A percentile compares a stretch with the other conserved stretches of the same genome.
Conservation (phyloP, 2,113 vertebrate species). For the Macaca fascicularis region DNA sequence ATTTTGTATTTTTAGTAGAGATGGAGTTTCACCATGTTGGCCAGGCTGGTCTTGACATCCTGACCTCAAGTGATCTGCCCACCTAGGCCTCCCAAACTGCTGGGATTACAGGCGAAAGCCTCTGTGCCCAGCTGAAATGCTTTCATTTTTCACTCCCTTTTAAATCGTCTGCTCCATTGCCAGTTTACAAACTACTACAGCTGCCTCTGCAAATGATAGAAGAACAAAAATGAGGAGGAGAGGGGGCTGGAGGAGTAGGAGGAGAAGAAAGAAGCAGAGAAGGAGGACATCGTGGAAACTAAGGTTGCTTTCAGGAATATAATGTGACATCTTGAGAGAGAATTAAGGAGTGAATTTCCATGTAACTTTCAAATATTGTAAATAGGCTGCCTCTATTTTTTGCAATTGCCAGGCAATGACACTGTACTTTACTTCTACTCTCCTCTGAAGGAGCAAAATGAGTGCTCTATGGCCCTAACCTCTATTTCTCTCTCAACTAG, state of each 20-base stretch:
- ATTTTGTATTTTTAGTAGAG: too few species aligned
- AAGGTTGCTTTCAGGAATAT: neutral
- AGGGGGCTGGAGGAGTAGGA: fast-evolving
- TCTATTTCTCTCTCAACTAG: neutral
- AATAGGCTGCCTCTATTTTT: constrained; percentile 44
- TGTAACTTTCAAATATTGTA: constrained; percentile 32
- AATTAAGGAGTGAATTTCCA: neutral
- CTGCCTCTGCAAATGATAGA: neutral
- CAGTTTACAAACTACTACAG: neutral
- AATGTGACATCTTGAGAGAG: neutral
- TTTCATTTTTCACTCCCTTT: neutral
- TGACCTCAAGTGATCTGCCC: too few species aligned
- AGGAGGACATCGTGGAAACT: neutral
- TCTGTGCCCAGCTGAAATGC: neutral
- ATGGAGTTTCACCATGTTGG: too few species aligned
- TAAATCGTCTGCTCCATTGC: neutral
- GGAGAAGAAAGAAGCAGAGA: neutral
- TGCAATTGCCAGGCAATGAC: neutral
- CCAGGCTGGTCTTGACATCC: too few species aligned
- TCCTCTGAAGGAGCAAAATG: constrained; percentile 35
- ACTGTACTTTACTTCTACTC: neutral
- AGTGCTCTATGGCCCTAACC: constrained; percentile 27
- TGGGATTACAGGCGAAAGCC: too few species aligned
- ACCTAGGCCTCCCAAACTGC: too few species aligned
- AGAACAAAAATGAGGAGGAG: neutral